These are phyloP conservation scores for Cryptotis parvus DNA, from an alignment of 2,113 vertebrate genomes.

Conservation along the genomic window DNA sequence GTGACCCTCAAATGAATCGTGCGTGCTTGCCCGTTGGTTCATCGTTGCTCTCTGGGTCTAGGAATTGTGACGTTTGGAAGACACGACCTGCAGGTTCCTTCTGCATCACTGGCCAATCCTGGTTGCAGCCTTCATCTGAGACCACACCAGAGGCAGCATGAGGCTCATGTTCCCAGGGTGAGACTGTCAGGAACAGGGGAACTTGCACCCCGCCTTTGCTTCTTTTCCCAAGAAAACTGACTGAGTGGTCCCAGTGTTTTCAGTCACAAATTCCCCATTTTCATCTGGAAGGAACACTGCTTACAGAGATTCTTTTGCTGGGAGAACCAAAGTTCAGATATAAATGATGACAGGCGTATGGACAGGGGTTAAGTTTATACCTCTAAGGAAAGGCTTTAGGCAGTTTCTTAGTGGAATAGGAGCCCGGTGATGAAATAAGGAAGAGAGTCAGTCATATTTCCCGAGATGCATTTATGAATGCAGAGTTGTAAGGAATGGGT, in stretches of 20 bases:
- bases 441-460: conserved; percentile 25
- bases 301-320: too few species aligned
- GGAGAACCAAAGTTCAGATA: background rate
- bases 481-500: background rate
- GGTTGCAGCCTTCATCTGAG: too few species aligned
- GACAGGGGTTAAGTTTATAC: background rate
- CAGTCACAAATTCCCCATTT: background rate
- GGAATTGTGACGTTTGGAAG: too few species aligned
- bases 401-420: background rate
- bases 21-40: too few species aligned
- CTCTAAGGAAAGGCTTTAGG: background rate
- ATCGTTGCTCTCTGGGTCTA: too few species aligned
- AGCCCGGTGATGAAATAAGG: conserved; percentile 9
- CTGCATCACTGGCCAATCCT: too few species aligned
- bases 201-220: background rate
- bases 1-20: too few species aligned
- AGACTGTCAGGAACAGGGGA: background rate
- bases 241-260: background rate
- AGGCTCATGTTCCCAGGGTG: background rate
- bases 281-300: background rate
- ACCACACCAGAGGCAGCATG: background rate
- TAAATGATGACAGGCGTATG: background rate
- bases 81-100: too few species aligned
- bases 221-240: background rate
- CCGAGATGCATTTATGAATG: background rate